phyloP scores from a whole-genome alignment of 2,113 vertebrate genomes.

The Lepidothrix coronata region DNA sequence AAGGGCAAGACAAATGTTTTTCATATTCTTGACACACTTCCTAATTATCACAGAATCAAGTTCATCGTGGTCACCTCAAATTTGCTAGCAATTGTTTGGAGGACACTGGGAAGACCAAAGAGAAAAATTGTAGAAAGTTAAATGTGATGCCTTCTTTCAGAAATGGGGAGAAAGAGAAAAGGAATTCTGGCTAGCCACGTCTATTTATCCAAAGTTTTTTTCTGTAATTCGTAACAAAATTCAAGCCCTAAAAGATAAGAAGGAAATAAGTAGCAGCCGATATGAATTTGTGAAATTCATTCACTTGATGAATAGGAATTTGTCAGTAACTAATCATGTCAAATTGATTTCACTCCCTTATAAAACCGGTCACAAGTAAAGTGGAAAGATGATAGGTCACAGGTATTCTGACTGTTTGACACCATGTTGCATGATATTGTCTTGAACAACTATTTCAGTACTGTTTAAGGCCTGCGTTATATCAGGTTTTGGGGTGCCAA shows the following conservation, averaged over 20 bases:
- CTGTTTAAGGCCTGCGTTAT: not conserved
- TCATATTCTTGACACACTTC: not conserved
- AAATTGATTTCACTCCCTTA: not conserved
- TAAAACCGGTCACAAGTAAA: not conserved
- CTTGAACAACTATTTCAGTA: not conserved
- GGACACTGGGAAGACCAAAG: not conserved
- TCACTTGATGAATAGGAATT: not conserved
- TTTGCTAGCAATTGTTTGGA: not conserved
- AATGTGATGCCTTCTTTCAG: not conserved
- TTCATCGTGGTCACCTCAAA: not conserved
- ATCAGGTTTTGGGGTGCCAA: not conserved
- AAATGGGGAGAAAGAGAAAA: not conserved
- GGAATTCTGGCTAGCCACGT: not conserved
- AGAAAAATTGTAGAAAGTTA: not conserved
- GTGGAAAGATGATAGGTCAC: not conserved
- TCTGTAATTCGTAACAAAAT: not conserved
- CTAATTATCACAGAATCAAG: not conserved
- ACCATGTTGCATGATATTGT: not conserved
- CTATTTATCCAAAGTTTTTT: not conserved
- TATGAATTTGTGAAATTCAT: not conserved
- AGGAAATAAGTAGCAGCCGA: not conserved
- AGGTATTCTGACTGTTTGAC: not conserved
- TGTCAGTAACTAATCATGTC: not conserved
- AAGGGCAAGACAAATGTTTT: not conserved
- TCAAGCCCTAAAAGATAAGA: not conserved